Percentiles rank a stretch among this genome's conserved stretches.
Conservation (phyloP, 2,888 invertebrate species). For the Noctua janthe region DNA sequence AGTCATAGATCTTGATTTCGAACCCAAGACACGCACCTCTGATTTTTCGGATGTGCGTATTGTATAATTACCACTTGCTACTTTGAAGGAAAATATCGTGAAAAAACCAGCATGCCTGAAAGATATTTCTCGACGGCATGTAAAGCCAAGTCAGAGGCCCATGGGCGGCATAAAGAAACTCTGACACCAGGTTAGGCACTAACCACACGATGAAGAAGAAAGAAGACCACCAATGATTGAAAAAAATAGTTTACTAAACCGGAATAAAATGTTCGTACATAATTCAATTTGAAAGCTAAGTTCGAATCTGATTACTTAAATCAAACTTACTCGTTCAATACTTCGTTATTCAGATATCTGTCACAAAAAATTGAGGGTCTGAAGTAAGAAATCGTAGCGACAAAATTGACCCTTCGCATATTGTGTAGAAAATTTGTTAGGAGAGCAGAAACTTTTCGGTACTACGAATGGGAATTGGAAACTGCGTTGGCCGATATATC, state of each 20-base stretch:
- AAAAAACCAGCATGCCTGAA: too few relatives aligned
- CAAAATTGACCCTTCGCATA: conserved; percentile 47
- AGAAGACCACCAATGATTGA: not conserved
- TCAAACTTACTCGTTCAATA: conserved; percentile 35
- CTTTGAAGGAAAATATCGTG: too few relatives aligned
- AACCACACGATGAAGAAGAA: too few relatives aligned
- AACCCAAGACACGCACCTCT: too few relatives aligned
- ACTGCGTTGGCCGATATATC: conserved; percentile 22
- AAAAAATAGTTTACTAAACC: not conserved
- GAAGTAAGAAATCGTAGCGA: conserved; percentile 27
- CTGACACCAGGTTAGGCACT: too few relatives aligned
- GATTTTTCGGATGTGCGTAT: too few relatives aligned
- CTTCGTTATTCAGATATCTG: conserved; percentile 33
- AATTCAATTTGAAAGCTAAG: conserved; percentile 9
- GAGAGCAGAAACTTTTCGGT: not conserved
- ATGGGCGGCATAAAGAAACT: too few relatives aligned
- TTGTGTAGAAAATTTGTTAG: conserved; percentile 33
- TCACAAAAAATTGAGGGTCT: conserved; percentile 17
- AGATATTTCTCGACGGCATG: too few relatives aligned
- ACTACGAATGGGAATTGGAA: conserved; percentile 32
- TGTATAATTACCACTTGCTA: too few relatives aligned
- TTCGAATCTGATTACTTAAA: conserved; percentile 29
- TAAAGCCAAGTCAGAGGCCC: too few relatives aligned
- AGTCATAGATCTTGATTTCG: too few relatives aligned
- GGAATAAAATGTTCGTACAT: not conserved